phyloP scores from a whole-genome alignment of 2,797 vertebrate genomes.

The Lacerta bilineata region DNA sequence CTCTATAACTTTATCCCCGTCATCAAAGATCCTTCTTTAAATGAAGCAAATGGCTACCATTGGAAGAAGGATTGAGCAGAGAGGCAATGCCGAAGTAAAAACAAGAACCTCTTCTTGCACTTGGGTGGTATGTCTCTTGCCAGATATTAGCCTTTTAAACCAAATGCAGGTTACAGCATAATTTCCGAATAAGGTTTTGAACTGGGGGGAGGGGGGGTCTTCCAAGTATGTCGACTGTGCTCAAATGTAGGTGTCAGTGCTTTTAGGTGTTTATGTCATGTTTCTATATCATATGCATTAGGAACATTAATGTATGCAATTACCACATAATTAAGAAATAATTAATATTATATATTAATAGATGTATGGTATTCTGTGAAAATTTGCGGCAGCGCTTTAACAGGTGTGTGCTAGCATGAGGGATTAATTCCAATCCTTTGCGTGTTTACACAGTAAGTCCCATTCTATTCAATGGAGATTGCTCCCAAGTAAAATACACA shows the following conservation, averaged over 20 bases:
- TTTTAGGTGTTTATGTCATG: background rate
- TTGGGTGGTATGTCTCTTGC: background rate
- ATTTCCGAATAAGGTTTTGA: background rate
- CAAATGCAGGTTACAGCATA: background rate
- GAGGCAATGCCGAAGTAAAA: background rate
- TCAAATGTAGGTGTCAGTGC: background rate
- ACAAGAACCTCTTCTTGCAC: background rate
- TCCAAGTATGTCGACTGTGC: background rate
- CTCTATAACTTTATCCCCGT: background rate
- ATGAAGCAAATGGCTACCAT: background rate
- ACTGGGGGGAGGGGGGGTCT: background rate
- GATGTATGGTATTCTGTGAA: background rate
- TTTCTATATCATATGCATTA: too few relatives aligned
- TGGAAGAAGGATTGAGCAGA: background rate
- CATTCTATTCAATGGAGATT: background rate
- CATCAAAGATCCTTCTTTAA: background rate
- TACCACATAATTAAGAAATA: too few relatives aligned
- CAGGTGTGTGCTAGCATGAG: background rate
- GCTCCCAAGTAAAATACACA: background rate
- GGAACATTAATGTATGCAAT: background rate
- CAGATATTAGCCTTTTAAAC: background rate
- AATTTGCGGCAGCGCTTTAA: background rate
- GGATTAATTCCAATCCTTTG: background rate
- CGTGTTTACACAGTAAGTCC: background rate
- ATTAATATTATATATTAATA: background rate